Base-by-base conservation (phyloP, 2,113 vertebrate genomes). In the Vireo altiloquus region DNA sequence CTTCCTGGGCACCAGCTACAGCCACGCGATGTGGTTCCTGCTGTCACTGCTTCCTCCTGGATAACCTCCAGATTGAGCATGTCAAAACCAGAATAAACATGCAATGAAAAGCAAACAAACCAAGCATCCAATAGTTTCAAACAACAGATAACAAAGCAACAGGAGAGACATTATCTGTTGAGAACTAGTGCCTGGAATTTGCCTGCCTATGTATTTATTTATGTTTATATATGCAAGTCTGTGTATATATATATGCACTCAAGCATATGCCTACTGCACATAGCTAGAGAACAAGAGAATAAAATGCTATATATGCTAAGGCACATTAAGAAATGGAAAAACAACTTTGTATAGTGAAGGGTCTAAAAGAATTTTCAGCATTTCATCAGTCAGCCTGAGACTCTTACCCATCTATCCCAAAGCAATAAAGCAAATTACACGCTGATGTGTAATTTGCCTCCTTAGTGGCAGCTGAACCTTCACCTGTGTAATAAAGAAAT, bases 341-440 rank as follows among this genome's bases (percentile, higher is more conserved):
- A 0, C 37, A 77, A 33, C 42, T 83, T 52, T 68, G 30, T 88
- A 49, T 8, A 81, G 44, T 33, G 46, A 81, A 80, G 25, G 35
- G 14, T 89, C 94, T 75, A 75, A 95, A 96, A 75, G 52, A n/a
- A 66, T 82, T 86, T 77, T 78, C 79, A 78, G 52, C 35, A 75
- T 90, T 94, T 95, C 52, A 78, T 90, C 49, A 78, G 64, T 77
- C 59, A 53, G 71, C 28, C 54, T 74, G 33, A 49, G 71, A 83
- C 77, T 68, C 64, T 70, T 77, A 63, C 76, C 57, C 14, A 86
- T 90, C 76, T 90, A 87, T 87, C 49, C 68, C 59, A 80, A 88
- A 86, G 54, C 68, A 94, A 82, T 89, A 92, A 92, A 82, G 24
- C 31, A 94, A 89, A 91, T 88, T 37, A 53, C 33, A 74, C 0